Evolutionary conservation across 2,888 invertebrate genomes (phyloP).

Genomic region (Philonicus albiceps): DNA sequence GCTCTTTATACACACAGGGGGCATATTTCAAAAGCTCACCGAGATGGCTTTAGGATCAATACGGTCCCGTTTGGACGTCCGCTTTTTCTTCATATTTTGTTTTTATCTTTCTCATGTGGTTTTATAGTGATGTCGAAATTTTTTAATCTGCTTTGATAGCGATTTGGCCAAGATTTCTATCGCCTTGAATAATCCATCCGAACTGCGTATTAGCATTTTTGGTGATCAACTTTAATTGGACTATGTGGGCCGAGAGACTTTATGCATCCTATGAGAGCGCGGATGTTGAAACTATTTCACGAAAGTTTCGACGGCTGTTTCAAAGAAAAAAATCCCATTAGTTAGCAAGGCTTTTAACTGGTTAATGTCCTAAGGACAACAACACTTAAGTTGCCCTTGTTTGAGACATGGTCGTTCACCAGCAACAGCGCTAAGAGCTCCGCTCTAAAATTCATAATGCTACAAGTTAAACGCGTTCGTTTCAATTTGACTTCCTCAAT

Average conservation of each 20-base stretch:
- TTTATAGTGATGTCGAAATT: constrained; percentile 4
- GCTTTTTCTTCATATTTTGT: not conserved
- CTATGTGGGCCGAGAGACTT: not conserved
- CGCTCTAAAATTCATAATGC: not conserved
- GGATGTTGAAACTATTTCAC: not conserved
- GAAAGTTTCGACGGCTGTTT: not conserved
- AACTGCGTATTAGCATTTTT: constrained; percentile 19
- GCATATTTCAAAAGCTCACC: constrained; percentile 24
- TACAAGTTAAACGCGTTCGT: no score
- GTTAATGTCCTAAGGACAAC: not conserved
- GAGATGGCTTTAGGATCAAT: constrained; percentile 29
- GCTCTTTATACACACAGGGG: not conserved
- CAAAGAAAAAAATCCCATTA: not conserved
- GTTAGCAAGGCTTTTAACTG: not conserved
- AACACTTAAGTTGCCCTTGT: not conserved
- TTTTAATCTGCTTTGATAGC: not conserved
- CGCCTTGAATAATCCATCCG: not conserved
- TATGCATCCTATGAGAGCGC: not conserved
- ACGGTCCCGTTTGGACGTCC: constrained; percentile 16
- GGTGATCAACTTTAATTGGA: not conserved
- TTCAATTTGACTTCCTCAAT: no score
- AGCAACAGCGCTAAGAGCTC: not conserved
- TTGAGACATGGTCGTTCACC: not conserved
- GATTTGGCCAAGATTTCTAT: constrained; percentile 31
- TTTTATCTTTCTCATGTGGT: not conserved